These are phyloP conservation scores for Poliocrania exsul DNA, from an alignment of 2,797 vertebrate species.

Conservation along the genomic window DNA sequence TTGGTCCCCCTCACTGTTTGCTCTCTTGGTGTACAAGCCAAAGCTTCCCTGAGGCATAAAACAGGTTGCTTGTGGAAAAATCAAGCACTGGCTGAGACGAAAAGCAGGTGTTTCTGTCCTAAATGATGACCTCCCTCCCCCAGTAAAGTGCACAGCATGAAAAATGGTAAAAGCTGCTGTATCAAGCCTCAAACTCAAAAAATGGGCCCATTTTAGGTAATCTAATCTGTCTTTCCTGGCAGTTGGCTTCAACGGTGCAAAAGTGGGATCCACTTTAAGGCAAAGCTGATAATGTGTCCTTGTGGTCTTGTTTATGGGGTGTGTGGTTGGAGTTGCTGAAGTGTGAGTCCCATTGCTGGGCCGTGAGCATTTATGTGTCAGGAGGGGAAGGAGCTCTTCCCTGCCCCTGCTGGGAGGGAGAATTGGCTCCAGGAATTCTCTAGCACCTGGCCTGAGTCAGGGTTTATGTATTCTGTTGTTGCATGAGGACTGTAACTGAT, in stretches of 20 bases:
- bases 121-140: neutral
- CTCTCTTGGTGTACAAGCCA: neutral
- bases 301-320: neutral
- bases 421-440: neutral
- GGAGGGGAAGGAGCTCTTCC: neutral
- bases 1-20: neutral
- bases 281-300: fast-evolving
- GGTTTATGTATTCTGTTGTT: neutral
- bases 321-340: fast-evolving
- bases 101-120: neutral
- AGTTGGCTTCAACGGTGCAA: neutral
- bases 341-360: neutral
- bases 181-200: neutral
- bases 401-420: neutral
- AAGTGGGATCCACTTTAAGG: neutral
- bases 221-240: neutral
- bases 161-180: neutral
- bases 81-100: neutral
- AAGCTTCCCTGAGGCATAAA: neutral
- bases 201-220: neutral
- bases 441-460: neutral
- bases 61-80: neutral
- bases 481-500: neutral
- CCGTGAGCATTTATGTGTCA: neutral
- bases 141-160: neutral